These are phyloP conservation scores for Neosalanx taihuensis DNA, from an alignment of 2,797 vertebrate species.

Conservation along the genomic window DNA sequence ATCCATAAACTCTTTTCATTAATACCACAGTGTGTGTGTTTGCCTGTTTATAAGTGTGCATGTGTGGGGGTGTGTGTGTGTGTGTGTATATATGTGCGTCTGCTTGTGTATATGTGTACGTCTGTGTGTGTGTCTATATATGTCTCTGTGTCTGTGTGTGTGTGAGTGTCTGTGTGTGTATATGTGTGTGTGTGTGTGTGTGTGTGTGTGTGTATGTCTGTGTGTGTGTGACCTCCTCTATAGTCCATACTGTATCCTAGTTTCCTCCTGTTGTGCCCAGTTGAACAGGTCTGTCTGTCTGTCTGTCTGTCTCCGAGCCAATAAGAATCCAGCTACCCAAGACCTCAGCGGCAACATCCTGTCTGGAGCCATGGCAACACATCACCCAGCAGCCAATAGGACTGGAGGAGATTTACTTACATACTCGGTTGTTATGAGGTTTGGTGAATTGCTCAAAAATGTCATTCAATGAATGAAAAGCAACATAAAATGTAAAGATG, in stretches of 20 bases:
- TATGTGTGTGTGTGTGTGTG: background rate
- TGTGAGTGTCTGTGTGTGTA: slow-evolving; percentile 18
- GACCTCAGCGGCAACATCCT: slow-evolving; percentile 59
- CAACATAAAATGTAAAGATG: background rate
- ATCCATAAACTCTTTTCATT: slow-evolving; percentile 8
- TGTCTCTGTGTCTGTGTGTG: background rate
- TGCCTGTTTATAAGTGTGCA: background rate
- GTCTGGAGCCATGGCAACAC: slow-evolving; percentile 78
- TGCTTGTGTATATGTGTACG: too few species aligned
- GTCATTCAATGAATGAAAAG: background rate
- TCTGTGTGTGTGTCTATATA: too few species aligned
- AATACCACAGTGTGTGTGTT: background rate
- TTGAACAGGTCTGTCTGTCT: slow-evolving; percentile 24
- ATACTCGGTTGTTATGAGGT: too few species aligned
- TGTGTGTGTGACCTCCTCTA: background rate
- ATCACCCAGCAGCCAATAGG: slow-evolving; percentile 64
- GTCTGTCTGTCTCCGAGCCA: slow-evolving; percentile 52
- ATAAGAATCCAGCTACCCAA: slow-evolving; percentile 41
- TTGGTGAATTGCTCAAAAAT: too few species aligned
- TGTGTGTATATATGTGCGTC: too few species aligned
- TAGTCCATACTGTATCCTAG: background rate
- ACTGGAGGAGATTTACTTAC: background rate
- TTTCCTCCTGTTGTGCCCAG: slow-evolving; percentile 10
- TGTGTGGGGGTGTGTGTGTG: background rate
- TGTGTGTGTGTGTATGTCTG: slow-evolving; percentile 7